A percentile compares a stretch with the other conserved stretches of the same genome.
These are phyloP conservation scores for Umimayanthus chanpuru DNA, from an alignment of 92 coral and sea anemone species.

Conservation along the genomic window DNA sequence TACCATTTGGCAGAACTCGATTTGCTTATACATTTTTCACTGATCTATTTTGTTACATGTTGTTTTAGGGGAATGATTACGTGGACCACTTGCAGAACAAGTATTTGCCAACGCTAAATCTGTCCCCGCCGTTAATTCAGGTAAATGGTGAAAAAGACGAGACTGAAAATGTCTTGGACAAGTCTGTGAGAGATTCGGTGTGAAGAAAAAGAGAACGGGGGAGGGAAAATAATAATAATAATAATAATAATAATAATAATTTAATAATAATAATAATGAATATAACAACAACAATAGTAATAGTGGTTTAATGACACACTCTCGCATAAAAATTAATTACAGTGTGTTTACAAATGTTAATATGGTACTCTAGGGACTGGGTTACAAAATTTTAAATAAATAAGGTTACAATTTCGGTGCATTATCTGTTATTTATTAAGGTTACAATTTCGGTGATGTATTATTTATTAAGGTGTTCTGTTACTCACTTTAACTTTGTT, in stretches of 20 bases:
- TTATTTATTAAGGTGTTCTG: background rate
- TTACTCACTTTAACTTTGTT: too few species aligned
- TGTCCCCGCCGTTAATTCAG: constrained; percentile 87
- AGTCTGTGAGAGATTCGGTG: background rate
- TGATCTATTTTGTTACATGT: background rate
- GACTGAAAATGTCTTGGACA: background rate
- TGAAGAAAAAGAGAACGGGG: background rate
- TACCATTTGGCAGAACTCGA: background rate
- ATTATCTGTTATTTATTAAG: background rate
- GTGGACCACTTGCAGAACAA: constrained; percentile 75
- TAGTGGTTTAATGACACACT: too few species aligned
- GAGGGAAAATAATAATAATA: too few species aligned
- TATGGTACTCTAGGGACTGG: too few species aligned
- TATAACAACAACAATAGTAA: too few species aligned
- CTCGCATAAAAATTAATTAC: too few species aligned
- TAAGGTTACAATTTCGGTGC: too few species aligned
- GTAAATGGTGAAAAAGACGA: constrained; percentile 33
- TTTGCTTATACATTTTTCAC: background rate
- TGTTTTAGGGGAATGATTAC: constrained; percentile 77
- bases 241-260: too few species aligned
- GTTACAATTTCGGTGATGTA: background rate
- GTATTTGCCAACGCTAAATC: constrained; percentile 86
- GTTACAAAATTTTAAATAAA: too few species aligned
- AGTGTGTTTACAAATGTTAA: too few species aligned
- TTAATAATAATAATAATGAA: too few species aligned